Percentiles rank a stretch among this genome's conserved stretches.
Evolutionary conservation across 2,113 vertebrate genomes (phyloP).

Genomic region (Vulpes vulpes): DNA sequence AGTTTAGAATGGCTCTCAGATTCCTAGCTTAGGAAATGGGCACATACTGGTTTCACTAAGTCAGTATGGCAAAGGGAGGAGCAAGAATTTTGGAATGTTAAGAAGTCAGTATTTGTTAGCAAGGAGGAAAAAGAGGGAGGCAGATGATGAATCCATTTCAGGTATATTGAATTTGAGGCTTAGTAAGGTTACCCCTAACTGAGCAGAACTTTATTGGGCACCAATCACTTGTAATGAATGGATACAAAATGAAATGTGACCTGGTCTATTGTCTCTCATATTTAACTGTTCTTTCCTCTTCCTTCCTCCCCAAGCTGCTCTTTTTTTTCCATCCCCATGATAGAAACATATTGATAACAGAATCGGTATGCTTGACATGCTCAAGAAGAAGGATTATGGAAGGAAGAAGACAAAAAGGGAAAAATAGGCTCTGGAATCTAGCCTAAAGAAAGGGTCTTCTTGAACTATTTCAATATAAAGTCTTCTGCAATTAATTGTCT

Average conservation of each 20-base stretch:
- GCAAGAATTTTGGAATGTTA: not conserved
- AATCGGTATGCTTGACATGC: not conserved
- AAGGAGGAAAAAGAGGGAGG: accelerated
- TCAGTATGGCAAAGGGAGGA: not conserved
- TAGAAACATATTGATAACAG: not conserved
- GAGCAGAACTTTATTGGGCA: not conserved
- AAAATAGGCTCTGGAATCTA: not conserved
- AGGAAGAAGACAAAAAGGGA: not conserved
- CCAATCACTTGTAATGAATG: not conserved
- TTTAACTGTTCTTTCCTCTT: no score
- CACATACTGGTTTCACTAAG: not conserved
- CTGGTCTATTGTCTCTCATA: not conserved
- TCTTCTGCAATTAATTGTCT: slow-evolving; percentile 38
- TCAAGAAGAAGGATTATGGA: not conserved
- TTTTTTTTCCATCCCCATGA: not conserved
- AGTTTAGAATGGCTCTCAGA: not conserved
- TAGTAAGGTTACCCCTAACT: not conserved
- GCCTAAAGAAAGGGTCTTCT: not conserved
- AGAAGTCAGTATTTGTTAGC: not conserved
- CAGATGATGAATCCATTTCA: not conserved
- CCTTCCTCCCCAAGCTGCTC: not conserved
- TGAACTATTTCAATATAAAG: not conserved
- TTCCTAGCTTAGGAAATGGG: not conserved
- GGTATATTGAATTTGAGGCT: not conserved
- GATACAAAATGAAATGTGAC: not conserved